Evolutionary conservation across 2,797 vertebrate species (phyloP), one percentile per base, ranked within the genome.

Genomic region (Siniperca scherzeri): DNA sequence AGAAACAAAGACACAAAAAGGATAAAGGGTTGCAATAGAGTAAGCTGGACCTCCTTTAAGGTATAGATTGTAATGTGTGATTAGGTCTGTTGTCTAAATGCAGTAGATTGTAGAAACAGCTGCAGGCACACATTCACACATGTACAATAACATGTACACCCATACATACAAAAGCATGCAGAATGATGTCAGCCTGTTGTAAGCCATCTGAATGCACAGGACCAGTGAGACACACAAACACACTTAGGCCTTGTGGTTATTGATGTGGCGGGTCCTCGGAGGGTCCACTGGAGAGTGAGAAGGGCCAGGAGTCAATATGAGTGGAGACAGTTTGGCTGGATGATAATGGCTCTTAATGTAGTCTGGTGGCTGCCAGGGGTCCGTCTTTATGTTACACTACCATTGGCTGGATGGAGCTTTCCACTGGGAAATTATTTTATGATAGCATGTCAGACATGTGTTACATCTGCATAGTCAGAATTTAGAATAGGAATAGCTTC

Each of bases 291-390:
- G 48, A 78, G 69, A 86, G 75, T 30, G 64, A 86, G 84, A 84
- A 79, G 81, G 77, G 19, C 81, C 73, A 36, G 52, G 61, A 90
- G 90, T 94, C 93, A n/a, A 93, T 94, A 87, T 59, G 66, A 87
- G 72, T 25, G 76, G 89, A 92, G 94, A 87, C 94, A 46, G 53
- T 2, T 12, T 70, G 92, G 77, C 92, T 87, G 82, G 78, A 73
- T 52, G 81, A 21, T 93, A 92, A 93, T 91, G 90, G 84, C 87
- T 80, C 62, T 56, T 87, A 80, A 87, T 89, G 87, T 68, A 59
- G 61, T 86, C 68, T 53, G 30, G n/a, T 59, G 60, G 33, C 52
- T 62, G 77, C 64, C 38, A 48, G 19, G n/a, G 72, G 52, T 73
- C 78, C 7, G 38, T 86, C 77, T 82, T 77, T 71, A 80, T 80